Evolutionary conservation across 2,797 vertebrate genomes (phyloP), one percentile per base, ranked within the genome.

Genomic region (Lagodon rhomboides): DNA sequence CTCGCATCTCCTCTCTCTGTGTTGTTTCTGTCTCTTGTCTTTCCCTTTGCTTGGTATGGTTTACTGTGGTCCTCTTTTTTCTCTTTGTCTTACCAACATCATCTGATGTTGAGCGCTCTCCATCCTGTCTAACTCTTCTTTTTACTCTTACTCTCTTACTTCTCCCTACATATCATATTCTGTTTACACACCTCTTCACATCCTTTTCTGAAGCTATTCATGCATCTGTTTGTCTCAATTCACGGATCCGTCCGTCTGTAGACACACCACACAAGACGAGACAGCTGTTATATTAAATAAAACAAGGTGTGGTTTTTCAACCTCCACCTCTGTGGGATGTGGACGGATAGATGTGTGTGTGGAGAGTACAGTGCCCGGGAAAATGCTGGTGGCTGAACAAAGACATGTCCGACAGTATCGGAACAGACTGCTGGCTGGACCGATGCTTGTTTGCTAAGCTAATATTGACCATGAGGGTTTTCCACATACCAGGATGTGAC

Each of bases 391-490:
- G 30, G 56, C 53, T 74, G 68, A 68, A 68, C 59, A 81, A 77
- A 81, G 79, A 75, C 53, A 34, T 60, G 74, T 84, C 61, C 13
- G 69, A 75, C 65, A 23, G 23, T 68, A 69, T 77, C 67, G 60
- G 51, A 67, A 53, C 71, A 85, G 46, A 58, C 62, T 69, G 73
- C 17, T 49, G 34, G 38, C 59, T 20, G 30, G 50, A 82, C 68
- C 68, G 58, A 82, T 82, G 68, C 62, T 89, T 89, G 89, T 89
- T 89, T 92, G 80, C 82, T 83, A 22, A 79, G 50, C 78, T 87
- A 91, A 92, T 91, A 92, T 91, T 91, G 86, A 92, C 87, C 73
- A 1, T 71, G 51, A 18, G 18, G 13, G 53, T 66, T 84, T 81
- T 84, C 68, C 67, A 78, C 77, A 83, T 67, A 75, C 69, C 85